Evolutionary conservation across 2,888 invertebrate species (phyloP).

Genomic region (Drosophila diplacantha): DNA sequence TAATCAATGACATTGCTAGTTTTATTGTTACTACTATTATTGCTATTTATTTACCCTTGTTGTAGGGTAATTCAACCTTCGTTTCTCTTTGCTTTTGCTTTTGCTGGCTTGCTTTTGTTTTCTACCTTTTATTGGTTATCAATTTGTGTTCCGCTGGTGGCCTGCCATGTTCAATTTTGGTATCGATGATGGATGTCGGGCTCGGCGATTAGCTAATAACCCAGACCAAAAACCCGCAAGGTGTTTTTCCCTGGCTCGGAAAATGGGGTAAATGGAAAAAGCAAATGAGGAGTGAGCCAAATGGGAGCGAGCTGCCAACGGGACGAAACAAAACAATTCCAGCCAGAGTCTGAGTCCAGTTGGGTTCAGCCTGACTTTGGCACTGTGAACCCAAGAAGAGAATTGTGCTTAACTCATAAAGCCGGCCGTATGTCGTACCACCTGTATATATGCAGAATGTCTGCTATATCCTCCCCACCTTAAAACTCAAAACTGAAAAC

Average conservation of each 20-base stretch:
- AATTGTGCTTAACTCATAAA: constrained; percentile 31
- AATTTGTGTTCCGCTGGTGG: constrained; percentile 18
- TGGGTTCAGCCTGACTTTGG: constrained; percentile 12
- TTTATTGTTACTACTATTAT: background rate
- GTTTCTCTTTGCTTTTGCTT: background rate
- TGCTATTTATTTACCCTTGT: background rate
- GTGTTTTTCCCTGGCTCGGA: constrained; percentile 13
- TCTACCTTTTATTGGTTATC: constrained; percentile 19
- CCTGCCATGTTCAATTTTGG: constrained; percentile 34
- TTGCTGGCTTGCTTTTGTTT: background rate
- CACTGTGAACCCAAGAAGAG: constrained; percentile 19
- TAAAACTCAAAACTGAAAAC: background rate
- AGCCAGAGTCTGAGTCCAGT: background rate
- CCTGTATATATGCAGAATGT: constrained; percentile 3
- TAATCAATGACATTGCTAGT: background rate
- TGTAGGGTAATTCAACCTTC: constrained; percentile 1
- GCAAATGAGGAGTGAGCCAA: constrained; percentile 14
- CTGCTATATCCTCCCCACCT: background rate
- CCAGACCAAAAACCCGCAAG: constrained; percentile 10
- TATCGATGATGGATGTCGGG: constrained; percentile 58
- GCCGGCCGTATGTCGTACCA: constrained; percentile 5
- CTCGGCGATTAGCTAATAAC: constrained; percentile 53
- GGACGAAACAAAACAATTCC: constrained; percentile 7
- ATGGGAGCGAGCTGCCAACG: constrained; percentile 21
- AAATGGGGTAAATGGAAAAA: background rate